phyloP scores from a whole-genome alignment of 2,113 vertebrate species.

The Blennius ocellaris region DNA sequence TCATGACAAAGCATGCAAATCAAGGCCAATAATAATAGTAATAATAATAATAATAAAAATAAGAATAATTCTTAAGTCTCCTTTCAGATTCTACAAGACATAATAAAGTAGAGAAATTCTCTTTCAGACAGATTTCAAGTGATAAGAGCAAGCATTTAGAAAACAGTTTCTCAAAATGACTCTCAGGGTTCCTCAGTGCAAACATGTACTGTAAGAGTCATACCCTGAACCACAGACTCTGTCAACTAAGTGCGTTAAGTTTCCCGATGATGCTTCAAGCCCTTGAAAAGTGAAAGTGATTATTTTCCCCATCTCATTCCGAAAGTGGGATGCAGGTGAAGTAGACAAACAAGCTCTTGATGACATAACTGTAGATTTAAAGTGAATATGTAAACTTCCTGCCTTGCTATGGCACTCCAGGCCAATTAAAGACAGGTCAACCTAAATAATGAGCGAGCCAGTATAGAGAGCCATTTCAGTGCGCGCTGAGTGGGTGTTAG shows the following conservation, averaged over 20 bases:
- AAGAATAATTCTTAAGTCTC: too few species aligned
- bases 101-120: too few species aligned
- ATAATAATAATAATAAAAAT: background rate
- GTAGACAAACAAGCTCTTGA: constrained; percentile 12
- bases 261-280: too few species aligned
- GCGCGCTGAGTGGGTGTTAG: constrained; percentile 9
- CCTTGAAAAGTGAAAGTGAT: constrained; percentile 33
- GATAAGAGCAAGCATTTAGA: too few species aligned
- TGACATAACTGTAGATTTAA: constrained; percentile 38
- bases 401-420: background rate
- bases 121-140: too few species aligned
- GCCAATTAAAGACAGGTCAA: constrained; percentile 8
- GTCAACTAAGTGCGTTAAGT: too few species aligned
- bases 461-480: constrained; percentile 9
- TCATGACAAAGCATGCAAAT: constrained; percentile 17
- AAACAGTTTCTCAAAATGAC: too few species aligned
- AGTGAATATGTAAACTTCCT: constrained; percentile 25
- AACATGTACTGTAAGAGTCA: too few species aligned
- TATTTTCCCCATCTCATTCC: constrained; percentile 12
- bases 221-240: too few species aligned
- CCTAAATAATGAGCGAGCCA: constrained; percentile 3
- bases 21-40: constrained; percentile 10
- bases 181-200: too few species aligned
- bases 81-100: too few species aligned
- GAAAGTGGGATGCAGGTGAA: constrained; percentile 48